Conservation (phyloP, 2,113 vertebrate genomes). For the Blennius ocellaris region DNA sequence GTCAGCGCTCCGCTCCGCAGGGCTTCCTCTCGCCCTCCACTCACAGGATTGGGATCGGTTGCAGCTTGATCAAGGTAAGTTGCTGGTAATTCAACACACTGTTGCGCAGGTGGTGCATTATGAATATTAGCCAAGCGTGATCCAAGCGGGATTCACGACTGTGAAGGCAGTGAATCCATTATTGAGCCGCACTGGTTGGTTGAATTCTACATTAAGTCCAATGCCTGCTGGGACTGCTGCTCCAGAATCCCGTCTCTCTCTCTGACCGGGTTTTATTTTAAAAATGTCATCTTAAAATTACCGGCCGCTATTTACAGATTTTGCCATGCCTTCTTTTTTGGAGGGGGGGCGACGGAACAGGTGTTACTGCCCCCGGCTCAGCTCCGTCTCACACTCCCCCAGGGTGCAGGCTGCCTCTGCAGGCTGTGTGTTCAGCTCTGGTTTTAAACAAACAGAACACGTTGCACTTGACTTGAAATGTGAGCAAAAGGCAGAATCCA, state of each 20-base stretch:
- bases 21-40: constrained; percentile 5
- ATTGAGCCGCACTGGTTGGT: too few relatives aligned
- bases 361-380: constrained; percentile 44
- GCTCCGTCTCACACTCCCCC: constrained; percentile 34
- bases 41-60: constrained; percentile 6
- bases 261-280: background rate
- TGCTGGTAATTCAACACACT: too few relatives aligned
- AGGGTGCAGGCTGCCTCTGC: constrained; percentile 11
- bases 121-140: too few relatives aligned
- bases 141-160: too few relatives aligned
- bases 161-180: too few relatives aligned
- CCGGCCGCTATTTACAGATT: constrained; percentile 67
- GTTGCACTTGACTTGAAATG: too few relatives aligned
- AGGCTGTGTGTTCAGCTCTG: background rate
- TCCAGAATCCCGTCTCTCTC: too few relatives aligned
- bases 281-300: constrained; percentile 37
- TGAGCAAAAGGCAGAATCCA: too few relatives aligned
- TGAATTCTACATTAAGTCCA: background rate
- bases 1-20: constrained; percentile 48
- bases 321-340: constrained; percentile 57
- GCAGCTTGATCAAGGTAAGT: constrained; percentile 44
- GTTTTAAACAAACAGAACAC: too few relatives aligned
- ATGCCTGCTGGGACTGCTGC: too few relatives aligned
- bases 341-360: constrained; percentile 57
- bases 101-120: too few relatives aligned